A percentile compares a stretch with the other conserved stretches of the same genome.
Evolutionary conservation across 2,888 invertebrate genomes (phyloP).

Genomic region (Dascillus cervinus): DNA sequence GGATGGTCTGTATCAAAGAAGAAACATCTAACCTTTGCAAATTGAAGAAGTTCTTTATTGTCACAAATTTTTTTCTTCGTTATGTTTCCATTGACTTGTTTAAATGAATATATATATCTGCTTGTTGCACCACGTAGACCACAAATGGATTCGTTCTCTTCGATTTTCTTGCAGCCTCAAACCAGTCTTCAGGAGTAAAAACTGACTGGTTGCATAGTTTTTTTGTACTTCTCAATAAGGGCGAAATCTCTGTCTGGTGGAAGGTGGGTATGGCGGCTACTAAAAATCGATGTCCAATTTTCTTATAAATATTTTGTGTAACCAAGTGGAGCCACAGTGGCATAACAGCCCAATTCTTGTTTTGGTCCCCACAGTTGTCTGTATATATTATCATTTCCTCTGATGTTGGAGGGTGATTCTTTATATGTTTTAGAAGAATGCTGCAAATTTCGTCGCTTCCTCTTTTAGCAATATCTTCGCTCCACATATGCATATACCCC

Average conservation of each 20-base stretch:
- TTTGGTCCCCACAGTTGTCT: constrained; percentile 5
- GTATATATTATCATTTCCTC: constrained; percentile 1
- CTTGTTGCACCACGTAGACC: too few species aligned
- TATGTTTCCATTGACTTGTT: too few species aligned
- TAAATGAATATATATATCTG: too few species aligned
- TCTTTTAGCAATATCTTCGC: constrained; percentile 14
- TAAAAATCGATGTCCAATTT: constrained; percentile 4
- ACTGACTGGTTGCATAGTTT: constrained; percentile 1
- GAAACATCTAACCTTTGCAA: too few species aligned
- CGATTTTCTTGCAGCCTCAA: constrained; percentile 1
- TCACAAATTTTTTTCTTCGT: too few species aligned
- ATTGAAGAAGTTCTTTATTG: too few species aligned
- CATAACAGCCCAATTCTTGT: constrained; percentile 2
- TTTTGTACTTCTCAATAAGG: constrained; percentile 5
- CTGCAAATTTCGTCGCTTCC: constrained; percentile 15
- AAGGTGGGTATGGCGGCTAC: constrained; percentile 5
- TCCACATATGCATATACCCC: constrained; percentile 15
- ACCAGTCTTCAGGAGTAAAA: constrained; percentile 3
- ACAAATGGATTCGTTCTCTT: too few species aligned
- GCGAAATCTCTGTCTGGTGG: constrained; percentile 4
- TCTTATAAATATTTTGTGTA: constrained; percentile 2
- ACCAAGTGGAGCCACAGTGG: constrained; percentile 4
- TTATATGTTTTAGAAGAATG: constrained; percentile 5
- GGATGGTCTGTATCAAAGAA: too few species aligned
- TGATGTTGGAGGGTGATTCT: background rate